These are phyloP conservation scores for Loripinus fragilis DNA, from an alignment of 2,888 invertebrate genomes.

Conservation along the genomic window DNA sequence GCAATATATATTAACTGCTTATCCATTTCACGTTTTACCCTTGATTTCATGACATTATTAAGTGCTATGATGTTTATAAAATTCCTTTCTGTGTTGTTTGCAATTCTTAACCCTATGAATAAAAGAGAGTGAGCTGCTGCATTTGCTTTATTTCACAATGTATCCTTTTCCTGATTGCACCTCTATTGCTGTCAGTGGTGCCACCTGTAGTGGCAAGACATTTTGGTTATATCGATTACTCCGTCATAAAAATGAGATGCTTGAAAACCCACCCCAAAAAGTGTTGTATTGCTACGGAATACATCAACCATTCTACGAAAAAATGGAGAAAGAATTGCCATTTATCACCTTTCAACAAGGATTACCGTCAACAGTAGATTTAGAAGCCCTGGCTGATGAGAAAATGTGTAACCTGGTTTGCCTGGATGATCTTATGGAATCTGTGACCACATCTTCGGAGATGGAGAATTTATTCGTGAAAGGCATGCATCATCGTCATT, in stretches of 20 bases:
- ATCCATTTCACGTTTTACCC: too few relatives aligned
- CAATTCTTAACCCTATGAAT: too few relatives aligned
- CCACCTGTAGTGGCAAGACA: neutral
- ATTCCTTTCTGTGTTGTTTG: too few relatives aligned
- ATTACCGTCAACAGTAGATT: neutral
- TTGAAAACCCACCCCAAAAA: neutral
- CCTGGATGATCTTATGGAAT: too few relatives aligned
- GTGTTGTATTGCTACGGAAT: neutral
- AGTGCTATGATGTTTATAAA: too few relatives aligned
- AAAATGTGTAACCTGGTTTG: too few relatives aligned
- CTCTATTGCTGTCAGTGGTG: neutral
- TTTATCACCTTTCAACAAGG: neutral
- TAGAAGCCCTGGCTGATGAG: neutral
- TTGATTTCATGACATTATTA: too few relatives aligned
- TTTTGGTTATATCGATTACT: neutral
- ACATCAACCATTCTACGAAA: neutral
- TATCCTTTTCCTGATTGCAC: constrained; percentile 5
- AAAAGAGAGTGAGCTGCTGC: too few relatives aligned
- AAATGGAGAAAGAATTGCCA: neutral
- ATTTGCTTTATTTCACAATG: neutral
- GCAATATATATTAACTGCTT: too few relatives aligned
- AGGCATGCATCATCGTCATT: too few relatives aligned
- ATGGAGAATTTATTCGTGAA: too few relatives aligned
- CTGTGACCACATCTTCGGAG: too few relatives aligned
- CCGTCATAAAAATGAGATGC: neutral